Base-by-base conservation (phyloP, 2,797 vertebrate genomes). In the Rachycentron canadum region DNA sequence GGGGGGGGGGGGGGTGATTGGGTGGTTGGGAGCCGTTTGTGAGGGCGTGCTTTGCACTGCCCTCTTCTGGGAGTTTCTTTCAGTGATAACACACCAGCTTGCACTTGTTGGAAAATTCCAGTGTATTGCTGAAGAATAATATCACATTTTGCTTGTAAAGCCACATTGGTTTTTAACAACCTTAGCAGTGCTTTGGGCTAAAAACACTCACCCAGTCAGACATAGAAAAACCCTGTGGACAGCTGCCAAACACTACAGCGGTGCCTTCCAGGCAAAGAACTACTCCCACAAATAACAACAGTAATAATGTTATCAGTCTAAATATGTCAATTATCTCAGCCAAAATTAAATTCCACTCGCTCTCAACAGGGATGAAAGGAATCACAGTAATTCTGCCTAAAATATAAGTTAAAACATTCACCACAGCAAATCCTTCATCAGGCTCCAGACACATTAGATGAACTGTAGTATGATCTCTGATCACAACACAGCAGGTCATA, bases 41-140 rank as follows among this genome's bases (percentile, higher is more conserved):
- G 26, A 21, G 70, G 45, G 36, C 7, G 57, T 55, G 65, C 67
- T 78, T 88, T 75, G 62, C 73, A 80, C 67, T 85, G 86, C 86
- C 80, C 79, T 91, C 90, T 87, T 83, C 87, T 87, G 88, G 87
- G 76, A 82, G 67, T 32, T 43, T 26, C 12, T 50, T 65, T 45
- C 21, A 58, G 36, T 79, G 59, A 57, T 61, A 19, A 59, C 26
- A 40, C 66, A 63, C 47, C 58, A 28, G 25, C 16, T 28, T 62
- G 0, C 5, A 21, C 34, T 55, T 32, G 17, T 17, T 38, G 38
- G 47, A 30, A 58, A 38, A 7, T 36, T 7, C n/a, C 25, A 41
- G 7, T 74, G 12, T 13, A 19, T 0, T n/a, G 38, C 12, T 68
- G 47, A 62, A 53, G 9, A 30, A 62, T 32, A 50, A 38, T 1